phyloP scores from a whole-genome alignment of 2,797 vertebrate species.

The Calcarius lapponicus region DNA sequence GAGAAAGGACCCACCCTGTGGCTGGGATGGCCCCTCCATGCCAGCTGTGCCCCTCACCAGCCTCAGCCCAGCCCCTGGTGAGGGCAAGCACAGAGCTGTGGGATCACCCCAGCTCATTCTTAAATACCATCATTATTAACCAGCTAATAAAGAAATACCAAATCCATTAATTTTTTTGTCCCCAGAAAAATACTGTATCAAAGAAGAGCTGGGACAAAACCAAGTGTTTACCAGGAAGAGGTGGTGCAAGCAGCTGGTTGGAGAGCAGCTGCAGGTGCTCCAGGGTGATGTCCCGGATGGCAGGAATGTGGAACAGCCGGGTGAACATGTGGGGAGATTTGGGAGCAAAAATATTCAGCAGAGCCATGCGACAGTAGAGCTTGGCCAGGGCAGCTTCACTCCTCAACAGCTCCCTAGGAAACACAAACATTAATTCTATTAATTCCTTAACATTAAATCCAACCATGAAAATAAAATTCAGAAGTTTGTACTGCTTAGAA shows the following conservation, averaged over 20 bases:
- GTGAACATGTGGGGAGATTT: conserved; percentile 95
- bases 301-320: conserved; percentile 95
- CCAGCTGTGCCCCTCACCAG: background rate
- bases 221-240: conserved; percentile 86
- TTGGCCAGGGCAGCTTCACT: conserved; percentile 92
- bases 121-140: background rate
- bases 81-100: fast-evolving
- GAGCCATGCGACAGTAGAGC: conserved; percentile 94
- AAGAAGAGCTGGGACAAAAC: background rate
- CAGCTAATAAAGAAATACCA: background rate
- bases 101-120: background rate
- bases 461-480: background rate
- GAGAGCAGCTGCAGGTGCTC: conserved; percentile 97
- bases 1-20: background rate
- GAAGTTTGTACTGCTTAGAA: background rate
- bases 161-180: background rate
- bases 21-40: background rate
- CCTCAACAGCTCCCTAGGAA: conserved; percentile 89
- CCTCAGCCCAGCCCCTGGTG: background rate
- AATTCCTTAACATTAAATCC: background rate
- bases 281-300: conserved; percentile 94
- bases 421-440: background rate
- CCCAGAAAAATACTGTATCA: background rate
- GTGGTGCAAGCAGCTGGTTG: conserved; percentile 94
- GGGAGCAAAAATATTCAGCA: conserved; percentile 97